Percentiles rank a stretch among this genome's conserved stretches.
phyloP scores from a whole-genome alignment of 2,797 vertebrate species.

The Sebastolobus alascanus region DNA sequence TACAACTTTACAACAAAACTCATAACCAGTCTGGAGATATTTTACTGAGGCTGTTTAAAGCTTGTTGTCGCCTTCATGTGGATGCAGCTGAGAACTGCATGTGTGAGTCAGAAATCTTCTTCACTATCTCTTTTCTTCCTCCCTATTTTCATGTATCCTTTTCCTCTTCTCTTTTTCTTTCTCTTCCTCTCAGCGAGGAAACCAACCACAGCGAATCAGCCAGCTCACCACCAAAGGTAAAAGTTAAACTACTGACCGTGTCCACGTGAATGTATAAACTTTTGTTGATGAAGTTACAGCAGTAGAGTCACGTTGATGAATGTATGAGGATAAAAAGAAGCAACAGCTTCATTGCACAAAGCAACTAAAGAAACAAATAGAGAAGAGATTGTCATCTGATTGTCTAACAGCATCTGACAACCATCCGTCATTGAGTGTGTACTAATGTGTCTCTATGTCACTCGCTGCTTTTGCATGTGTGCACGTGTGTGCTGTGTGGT shows the following conservation, averaged over 20 bases:
- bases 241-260: background rate
- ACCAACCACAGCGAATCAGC: constrained; percentile 73
- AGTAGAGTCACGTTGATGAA: background rate
- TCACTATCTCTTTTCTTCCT: background rate
- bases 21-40: too few relatives aligned
- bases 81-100: constrained; percentile 1
- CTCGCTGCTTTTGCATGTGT: constrained; percentile 41
- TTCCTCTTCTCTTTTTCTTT: constrained; percentile 10
- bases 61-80: constrained; percentile 44
- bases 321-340: background rate
- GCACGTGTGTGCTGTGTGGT: constrained; percentile 10
- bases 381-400: too few relatives aligned
- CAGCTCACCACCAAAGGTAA: constrained; percentile 75
- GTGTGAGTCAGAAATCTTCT: background rate
- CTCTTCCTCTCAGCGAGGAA: constrained; percentile 63
- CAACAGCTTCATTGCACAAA: background rate
- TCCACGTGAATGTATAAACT: background rate
- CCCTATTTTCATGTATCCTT: background rate
- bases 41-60: background rate
- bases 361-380: too few relatives aligned
- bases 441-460: constrained; percentile 21
- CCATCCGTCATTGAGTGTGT: background rate
- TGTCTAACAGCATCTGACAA: background rate
- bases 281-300: too few relatives aligned
- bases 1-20: too few relatives aligned